phyloP scores from a whole-genome alignment of 2,888 invertebrate genomes.

The Pristionchus exspectatus region DNA sequence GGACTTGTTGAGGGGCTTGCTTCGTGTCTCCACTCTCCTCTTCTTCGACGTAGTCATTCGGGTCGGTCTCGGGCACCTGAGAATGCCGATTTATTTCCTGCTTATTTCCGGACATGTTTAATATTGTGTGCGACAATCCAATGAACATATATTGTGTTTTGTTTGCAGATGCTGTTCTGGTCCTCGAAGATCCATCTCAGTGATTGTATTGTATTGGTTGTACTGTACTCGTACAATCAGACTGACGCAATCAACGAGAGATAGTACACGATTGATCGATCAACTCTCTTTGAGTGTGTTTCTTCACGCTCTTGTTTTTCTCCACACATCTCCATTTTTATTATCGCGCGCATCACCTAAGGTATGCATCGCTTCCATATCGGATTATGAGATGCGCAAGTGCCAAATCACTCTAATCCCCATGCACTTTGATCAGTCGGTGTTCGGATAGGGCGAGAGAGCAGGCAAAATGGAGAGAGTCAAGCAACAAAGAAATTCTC shows the following conservation, averaged over 20 bases:
- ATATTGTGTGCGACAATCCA: too few relatives aligned
- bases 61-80: conserved; percentile 39
- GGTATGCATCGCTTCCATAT: too few relatives aligned
- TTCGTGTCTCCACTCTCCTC: conserved; percentile 51
- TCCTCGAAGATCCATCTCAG: too few relatives aligned
- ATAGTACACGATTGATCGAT: not conserved
- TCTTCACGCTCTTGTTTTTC: conserved; percentile 8
- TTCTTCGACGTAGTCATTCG: conserved; percentile 3
- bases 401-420: not conserved
- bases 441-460: not conserved
- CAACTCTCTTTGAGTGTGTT: not conserved
- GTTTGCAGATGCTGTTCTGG: too few relatives aligned
- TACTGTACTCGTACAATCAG: not conserved
- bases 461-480: not conserved
- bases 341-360: too few relatives aligned
- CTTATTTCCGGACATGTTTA: not conserved
- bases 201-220: too few relatives aligned
- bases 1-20: not conserved
- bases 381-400: not conserved
- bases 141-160: too few relatives aligned
- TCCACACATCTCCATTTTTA: not conserved
- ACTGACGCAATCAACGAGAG: not conserved
- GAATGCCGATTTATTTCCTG: not conserved
- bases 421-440: not conserved
- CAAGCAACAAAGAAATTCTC: not conserved